Evolutionary conservation across 2,797 vertebrate species (phyloP).

Genomic region (Euphonia xanthogaster): DNA sequence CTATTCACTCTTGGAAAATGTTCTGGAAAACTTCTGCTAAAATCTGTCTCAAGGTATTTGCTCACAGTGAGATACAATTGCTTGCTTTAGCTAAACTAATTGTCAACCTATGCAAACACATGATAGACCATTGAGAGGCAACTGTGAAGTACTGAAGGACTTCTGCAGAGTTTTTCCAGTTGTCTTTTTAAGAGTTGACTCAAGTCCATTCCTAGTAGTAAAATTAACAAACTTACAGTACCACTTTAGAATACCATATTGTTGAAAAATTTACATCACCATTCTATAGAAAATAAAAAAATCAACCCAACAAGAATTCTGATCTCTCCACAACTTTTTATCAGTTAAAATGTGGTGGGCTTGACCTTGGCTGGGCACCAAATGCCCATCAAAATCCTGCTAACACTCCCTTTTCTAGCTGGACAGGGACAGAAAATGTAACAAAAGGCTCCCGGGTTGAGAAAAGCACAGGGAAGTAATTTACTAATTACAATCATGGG

Average conservation of each 20-base stretch:
- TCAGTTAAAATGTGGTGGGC: background rate
- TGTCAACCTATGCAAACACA: background rate
- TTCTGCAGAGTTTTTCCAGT: background rate
- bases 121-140: background rate
- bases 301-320: background rate
- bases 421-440: background rate
- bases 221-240: background rate
- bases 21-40: background rate
- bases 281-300: background rate
- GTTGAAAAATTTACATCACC: background rate
- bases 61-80: background rate
- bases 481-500: accelerated
- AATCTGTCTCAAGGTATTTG: background rate
- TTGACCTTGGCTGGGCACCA: background rate
- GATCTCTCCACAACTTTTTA: background rate
- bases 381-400: accelerated
- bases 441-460: background rate
- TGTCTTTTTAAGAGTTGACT: background rate
- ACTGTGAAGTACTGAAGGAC: background rate
- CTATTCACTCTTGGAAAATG: background rate
- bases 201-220: background rate
- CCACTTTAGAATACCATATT: background rate
- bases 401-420: background rate
- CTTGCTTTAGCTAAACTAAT: background rate
- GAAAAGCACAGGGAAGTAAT: background rate